Conservation (phyloP, 2,113 vertebrate species). For the Glareola pratincola region DNA sequence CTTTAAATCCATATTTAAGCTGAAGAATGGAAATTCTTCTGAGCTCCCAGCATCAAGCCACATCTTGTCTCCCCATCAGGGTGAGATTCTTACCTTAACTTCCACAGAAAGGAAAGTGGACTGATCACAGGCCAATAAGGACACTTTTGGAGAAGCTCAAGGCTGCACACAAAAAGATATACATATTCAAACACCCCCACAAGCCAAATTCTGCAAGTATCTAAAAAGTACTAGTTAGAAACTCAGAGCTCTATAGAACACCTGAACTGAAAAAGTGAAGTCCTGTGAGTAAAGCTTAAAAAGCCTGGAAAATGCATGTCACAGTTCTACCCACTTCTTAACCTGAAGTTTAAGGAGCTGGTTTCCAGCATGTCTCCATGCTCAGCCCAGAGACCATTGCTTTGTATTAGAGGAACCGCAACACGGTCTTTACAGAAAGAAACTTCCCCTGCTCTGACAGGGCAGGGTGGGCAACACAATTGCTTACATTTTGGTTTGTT, state of each 20-base stretch:
- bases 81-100: not conserved
- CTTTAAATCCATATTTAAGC: not conserved
- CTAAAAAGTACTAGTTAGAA: not conserved
- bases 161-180: not conserved
- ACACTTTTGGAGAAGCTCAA: not conserved
- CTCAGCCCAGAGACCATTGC: not conserved
- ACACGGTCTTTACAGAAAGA: not conserved
- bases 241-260: not conserved
- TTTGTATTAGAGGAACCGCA: rapidly evolving
- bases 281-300: not conserved
- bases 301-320: not conserved
- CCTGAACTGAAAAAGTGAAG: not conserved
- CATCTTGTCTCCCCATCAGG: not conserved
- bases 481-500: not conserved
- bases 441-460: not conserved
- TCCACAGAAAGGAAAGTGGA: not conserved
- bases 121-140: not conserved
- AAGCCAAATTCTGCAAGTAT: not conserved
- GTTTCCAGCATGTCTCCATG: not conserved
- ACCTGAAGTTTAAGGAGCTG: not conserved
- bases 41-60: not conserved
- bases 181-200: not conserved
- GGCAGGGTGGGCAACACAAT: not conserved
- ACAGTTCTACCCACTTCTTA: not conserved
- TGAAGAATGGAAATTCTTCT: not conserved